Evolutionary conservation across 2,888 invertebrate species (phyloP), one percentile per base, ranked within the genome.

Genomic region (Oegoconia quadripuncta): DNA sequence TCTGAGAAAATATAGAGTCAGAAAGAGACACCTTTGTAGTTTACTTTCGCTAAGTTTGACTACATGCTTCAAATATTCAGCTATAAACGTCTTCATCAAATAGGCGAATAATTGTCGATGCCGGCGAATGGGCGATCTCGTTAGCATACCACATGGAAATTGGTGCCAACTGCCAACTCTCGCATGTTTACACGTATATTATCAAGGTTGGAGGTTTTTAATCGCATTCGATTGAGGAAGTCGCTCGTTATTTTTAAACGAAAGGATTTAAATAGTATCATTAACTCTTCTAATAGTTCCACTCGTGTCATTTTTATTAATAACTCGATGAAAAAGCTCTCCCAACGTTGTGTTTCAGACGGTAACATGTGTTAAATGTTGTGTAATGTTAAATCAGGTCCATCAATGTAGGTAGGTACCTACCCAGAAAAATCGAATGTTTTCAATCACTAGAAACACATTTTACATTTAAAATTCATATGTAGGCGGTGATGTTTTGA

Each of bases 91-190:
- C 53, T 62, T 56, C 59, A 66, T 71, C 51, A 59, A 55, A 62
- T 46, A 52, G 52, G 50, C 42, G 50, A 58, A 58, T 64, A 70
- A 72, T 66, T 63, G 58, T 48, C 58, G 59, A 56, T 58, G 60
- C 52, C 56, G 58, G 54, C 52, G 55, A 67, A 64, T 65, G 64
- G 61, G 50, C 62, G 52, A 57, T 64, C 65, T 73, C 62, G 68
- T 75, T 71, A 66, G 67, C 65, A 73, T 73, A 69, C 69, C 64
- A 51, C 59, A 44, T 53, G 52, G 55, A 53, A 62, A 67, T 58
- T 56, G 59, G 60, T 73, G 71, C 64, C 71, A 69, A 70, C 53
- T 70, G 64, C 59, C 62, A 60, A 58, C 54, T 57, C 58, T 32
- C 49, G 41, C 50, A 46, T 64, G 64, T 71, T 64, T 59, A 59